Evolutionary conservation across 2,113 vertebrate genomes (phyloP), one percentile per base, ranked within the genome.

Genomic region (Chelonoidis abingdonii): DNA sequence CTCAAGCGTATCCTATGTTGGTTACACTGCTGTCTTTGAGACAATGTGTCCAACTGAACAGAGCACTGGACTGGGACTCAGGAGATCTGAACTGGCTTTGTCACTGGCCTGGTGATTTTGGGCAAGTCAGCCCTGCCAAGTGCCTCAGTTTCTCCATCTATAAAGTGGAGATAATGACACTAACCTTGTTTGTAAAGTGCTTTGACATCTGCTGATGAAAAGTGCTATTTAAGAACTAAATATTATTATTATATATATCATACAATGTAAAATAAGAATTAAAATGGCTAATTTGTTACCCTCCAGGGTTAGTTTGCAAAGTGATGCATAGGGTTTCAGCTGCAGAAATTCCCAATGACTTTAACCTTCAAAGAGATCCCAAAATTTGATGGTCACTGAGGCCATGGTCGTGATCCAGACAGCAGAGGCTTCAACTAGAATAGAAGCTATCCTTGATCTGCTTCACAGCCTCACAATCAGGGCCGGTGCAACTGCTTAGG

Each of bases 401-500:
- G 10, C 31, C 56, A 84, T 81, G 27, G 47, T 53, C 86, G 31
- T 89, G 31, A 81, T 83, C 41, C n/a, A 91, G 90, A 93, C 44
- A 89, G 17, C 8, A 84, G 85, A 94, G 86, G 59, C 38, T 16
- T 72, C 25, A 78, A 41, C 84, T 62, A 29, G 75, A 76, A 81
- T 22, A 89, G 53, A 92, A 94, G 86, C 38, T 16, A 19, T 56
- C 76, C 35, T 76, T 0, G 0, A 88, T 29, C 53, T 89, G 54
- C 54, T 65, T 87, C 89, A 89, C 92, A 80, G 83, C 86, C 91
- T 86, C 94, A 85, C 85, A 84, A 90, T 95, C 47, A 49, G 47
- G 10, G 47, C 47, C 3, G 47, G 47, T 49, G 47, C 47, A 49
- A 49, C 47, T 10, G 10, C 47, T 10, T 49, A 49, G 47, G 47